phyloP scores from a whole-genome alignment of 2,888 invertebrate species.

The Sphaerophoria rueppellii region DNA sequence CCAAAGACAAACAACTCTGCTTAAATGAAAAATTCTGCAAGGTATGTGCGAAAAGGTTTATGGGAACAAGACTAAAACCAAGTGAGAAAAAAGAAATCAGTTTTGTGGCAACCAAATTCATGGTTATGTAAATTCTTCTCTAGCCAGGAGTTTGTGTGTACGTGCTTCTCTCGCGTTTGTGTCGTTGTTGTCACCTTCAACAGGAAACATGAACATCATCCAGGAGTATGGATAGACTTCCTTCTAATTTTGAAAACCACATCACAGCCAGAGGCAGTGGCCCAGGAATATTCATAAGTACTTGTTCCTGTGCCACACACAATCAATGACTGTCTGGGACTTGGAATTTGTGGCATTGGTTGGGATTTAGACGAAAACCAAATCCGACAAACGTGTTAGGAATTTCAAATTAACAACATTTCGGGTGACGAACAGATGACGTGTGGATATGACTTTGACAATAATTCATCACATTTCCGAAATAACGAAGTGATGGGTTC shows the following conservation, averaged over 20 bases:
- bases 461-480: not conserved
- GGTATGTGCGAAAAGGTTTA: too few species aligned
- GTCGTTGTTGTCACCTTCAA: not conserved
- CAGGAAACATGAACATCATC: too few species aligned
- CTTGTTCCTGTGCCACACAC: not conserved
- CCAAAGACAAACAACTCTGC: too few species aligned
- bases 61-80: too few species aligned
- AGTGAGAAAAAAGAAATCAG: too few species aligned
- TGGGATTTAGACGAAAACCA: slow-evolving; percentile 34
- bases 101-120: too few species aligned
- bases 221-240: not conserved
- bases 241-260: not conserved
- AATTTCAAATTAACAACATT: slow-evolving; percentile 34
- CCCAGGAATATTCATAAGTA: not conserved
- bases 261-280: not conserved
- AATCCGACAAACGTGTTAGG: slow-evolving; percentile 32
- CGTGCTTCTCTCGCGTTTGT: not conserved
- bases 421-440: slow-evolving; percentile 29
- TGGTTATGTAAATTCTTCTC: too few species aligned
- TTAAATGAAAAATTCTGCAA: too few species aligned
- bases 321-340: slow-evolving; percentile 26
- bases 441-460: slow-evolving; percentile 12
- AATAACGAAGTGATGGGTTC: not conserved
- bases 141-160: too few species aligned
- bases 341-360: slow-evolving; percentile 2